These are phyloP conservation scores for Periophthalmus magnuspinnatus DNA, from an alignment of 2,797 vertebrate genomes.

Conservation along the genomic window DNA sequence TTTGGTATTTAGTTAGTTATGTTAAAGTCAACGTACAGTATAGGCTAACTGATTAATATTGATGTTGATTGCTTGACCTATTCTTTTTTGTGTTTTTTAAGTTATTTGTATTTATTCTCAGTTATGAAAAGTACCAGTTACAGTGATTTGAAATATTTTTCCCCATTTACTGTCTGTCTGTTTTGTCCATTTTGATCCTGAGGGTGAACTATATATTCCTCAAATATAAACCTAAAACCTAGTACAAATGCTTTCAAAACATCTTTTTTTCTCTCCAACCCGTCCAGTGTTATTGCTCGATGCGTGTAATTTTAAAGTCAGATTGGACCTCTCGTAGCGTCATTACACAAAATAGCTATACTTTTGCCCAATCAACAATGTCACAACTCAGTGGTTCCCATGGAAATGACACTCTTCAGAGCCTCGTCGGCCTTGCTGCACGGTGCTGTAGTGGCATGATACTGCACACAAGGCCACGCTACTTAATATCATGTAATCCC, in stretches of 20 bases:
- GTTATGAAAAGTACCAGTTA: too few relatives aligned
- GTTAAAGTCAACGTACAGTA: too few relatives aligned
- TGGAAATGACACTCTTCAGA: conserved; percentile 4
- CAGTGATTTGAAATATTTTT: too few relatives aligned
- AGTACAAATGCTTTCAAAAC: neutral
- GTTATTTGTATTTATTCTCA: too few relatives aligned
- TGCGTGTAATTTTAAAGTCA: neutral
- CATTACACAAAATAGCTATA: neutral
- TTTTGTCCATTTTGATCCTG: too few relatives aligned
- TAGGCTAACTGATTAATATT: too few relatives aligned
- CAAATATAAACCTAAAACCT: neutral
- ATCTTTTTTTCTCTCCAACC: neutral
- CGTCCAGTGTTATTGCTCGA: neutral
- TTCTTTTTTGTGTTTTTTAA: too few relatives aligned
- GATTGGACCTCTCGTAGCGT: neutral
- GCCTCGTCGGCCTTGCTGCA: neutral
- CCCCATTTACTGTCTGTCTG: too few relatives aligned
- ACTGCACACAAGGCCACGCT: conserved; percentile 31
- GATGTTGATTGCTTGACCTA: too few relatives aligned
- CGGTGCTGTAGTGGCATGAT: neutral
- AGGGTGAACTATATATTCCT: too few relatives aligned
- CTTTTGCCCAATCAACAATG: neutral
- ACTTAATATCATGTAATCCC: conserved; percentile 16
- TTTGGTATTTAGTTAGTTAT: too few relatives aligned
- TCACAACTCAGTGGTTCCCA: neutral